Percentiles rank a stretch among this genome's conserved stretches.
These are phyloP conservation scores for Lethenteron reissneri DNA, from an alignment of 2,113 vertebrate species.

Conservation along the genomic window DNA sequence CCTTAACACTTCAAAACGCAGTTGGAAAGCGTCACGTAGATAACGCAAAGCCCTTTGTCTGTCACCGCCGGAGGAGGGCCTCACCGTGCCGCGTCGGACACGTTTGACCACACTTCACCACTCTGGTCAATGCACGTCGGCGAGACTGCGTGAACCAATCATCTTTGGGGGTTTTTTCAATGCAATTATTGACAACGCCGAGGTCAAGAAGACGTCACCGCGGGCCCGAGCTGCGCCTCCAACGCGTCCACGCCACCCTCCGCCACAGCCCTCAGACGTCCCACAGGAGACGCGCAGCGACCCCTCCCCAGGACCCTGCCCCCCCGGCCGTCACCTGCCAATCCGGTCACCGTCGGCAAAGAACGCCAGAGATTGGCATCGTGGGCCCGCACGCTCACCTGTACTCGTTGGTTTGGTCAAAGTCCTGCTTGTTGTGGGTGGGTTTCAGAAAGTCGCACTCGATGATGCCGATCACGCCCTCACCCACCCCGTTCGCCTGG, in stretches of 20 bases:
- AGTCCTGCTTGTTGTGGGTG: slow-evolving; percentile 93
- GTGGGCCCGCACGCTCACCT: slow-evolving; percentile 28
- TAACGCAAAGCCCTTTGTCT: too few species aligned
- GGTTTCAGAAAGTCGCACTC: slow-evolving; percentile 77
- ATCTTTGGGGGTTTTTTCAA: too few species aligned
- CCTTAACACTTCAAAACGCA: too few species aligned
- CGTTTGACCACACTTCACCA: too few species aligned
- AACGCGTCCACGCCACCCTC: not conserved
- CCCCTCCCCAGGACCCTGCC: not conserved
- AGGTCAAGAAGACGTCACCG: too few species aligned
- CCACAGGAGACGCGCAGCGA: not conserved
- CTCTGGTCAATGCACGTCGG: too few species aligned
- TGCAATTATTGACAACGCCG: too few species aligned
- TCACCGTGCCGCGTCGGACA: too few species aligned
- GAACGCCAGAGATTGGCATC: not conserved
- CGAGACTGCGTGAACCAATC: too few species aligned
- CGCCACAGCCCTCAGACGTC: not conserved
- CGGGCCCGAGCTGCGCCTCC: not conserved
- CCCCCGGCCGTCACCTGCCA: not conserved
- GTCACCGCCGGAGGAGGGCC: too few species aligned
- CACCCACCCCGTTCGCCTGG: slow-evolving; percentile 58
- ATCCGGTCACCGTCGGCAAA: not conserved
- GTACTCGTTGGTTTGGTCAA: slow-evolving; percentile 73
- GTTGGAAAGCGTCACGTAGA: too few species aligned
- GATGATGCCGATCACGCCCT: slow-evolving; percentile 71